These are phyloP conservation scores for Chlorocebus sabaeus DNA, from an alignment of 2,113 vertebrate genomes.

Conservation along the genomic window DNA sequence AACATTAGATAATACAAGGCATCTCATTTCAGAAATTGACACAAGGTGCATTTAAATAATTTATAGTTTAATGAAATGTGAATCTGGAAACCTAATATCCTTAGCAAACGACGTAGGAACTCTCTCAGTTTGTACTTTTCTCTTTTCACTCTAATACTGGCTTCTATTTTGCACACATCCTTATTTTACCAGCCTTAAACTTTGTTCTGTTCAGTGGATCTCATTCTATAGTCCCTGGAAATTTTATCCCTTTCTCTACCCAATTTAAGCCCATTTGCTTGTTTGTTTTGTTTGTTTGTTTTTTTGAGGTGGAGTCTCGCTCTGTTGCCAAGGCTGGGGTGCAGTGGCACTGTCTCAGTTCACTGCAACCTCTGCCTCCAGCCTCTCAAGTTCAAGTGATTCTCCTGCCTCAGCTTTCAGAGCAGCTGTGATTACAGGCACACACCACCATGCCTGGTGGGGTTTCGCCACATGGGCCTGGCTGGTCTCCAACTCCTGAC, in stretches of 20 bases:
- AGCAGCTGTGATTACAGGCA: too few relatives aligned
- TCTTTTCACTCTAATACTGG: not conserved
- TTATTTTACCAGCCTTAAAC: not conserved
- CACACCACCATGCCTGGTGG: too few relatives aligned
- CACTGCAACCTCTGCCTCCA: too few relatives aligned
- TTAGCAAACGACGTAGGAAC: not conserved
- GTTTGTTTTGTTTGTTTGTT: too few relatives aligned
- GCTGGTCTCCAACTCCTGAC: too few relatives aligned
- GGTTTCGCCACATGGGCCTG: too few relatives aligned
- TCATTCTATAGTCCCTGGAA: not conserved
- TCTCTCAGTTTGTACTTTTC: not conserved
- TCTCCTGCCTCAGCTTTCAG: too few relatives aligned
- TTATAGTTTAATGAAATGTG: conserved; percentile 39
- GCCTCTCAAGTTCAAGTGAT: too few relatives aligned
- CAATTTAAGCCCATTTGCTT: not conserved
- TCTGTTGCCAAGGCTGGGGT: too few relatives aligned
- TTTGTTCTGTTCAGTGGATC: not conserved
- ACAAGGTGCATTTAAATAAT: conserved; percentile 64
- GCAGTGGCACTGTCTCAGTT: too few relatives aligned
- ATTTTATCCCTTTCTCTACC: not conserved
- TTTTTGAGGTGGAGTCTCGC: too few relatives aligned
- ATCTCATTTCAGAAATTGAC: conserved; percentile 50
- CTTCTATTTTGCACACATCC: not conserved
- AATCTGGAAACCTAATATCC: conserved; percentile 33
- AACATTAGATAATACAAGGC: conserved; percentile 8